A percentile compares a stretch with the other conserved stretches of the same genome.
Evolutionary conservation across 2,113 vertebrate genomes (phyloP).

Genomic region (Ellobius talpinus): DNA sequence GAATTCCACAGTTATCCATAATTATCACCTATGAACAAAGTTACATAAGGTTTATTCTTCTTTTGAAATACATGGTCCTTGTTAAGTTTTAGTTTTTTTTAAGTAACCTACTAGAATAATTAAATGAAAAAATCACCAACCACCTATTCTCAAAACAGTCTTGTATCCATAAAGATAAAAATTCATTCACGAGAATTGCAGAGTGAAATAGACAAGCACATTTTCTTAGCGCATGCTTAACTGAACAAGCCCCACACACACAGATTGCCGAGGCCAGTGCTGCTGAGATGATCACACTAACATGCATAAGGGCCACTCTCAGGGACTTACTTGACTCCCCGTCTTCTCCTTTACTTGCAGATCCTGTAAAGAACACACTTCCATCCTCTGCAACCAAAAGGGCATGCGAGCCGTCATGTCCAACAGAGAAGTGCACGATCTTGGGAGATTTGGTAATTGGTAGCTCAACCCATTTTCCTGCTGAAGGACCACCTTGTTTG

Average conservation of each 20-base stretch:
- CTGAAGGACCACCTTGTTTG: conserved; percentile 98
- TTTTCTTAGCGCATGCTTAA: not conserved
- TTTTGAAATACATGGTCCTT: conserved; percentile 46
- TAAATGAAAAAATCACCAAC: not conserved
- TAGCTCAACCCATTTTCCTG: conserved; percentile 98
- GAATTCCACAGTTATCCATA: not conserved
- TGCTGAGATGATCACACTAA: not conserved
- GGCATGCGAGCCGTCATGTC: conserved; percentile 98
- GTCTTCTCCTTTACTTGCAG: conserved; percentile 99
- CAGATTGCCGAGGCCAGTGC: not conserved
- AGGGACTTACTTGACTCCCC: conserved; percentile 96
- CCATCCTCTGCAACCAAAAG: conserved; percentile 98
- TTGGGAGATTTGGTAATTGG: conserved; percentile 99
- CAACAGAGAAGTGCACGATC: conserved; percentile 97
- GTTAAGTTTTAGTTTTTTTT: not conserved
- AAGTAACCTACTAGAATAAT: conserved; percentile 20
- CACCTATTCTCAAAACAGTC: not conserved
- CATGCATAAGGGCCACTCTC: not conserved
- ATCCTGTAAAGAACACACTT: conserved; percentile 98
- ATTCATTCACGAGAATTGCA: not conserved
- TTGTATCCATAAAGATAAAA: not conserved
- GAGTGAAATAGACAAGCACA: not conserved
- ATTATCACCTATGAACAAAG: not conserved
- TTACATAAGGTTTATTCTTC: not conserved
- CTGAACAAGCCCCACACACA: not conserved